Base-by-base conservation (phyloP, 2,888 invertebrate genomes). In the Hemaris fuciformis region DNA sequence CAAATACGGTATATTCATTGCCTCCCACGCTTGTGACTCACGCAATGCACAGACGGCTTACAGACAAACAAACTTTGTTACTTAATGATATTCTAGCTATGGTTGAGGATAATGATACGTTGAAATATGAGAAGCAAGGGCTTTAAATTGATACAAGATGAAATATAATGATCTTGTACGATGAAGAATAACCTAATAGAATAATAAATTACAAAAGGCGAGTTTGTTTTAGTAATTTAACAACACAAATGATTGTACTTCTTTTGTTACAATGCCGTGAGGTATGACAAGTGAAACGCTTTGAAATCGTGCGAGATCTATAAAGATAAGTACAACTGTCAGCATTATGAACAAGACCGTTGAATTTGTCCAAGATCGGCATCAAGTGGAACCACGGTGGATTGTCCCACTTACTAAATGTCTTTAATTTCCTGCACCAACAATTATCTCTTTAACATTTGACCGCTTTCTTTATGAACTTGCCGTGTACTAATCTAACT, bases 381-480 rank as follows among this genome's bases (percentile, higher is more conserved):
- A 72, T 74, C 72, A 70, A 71, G 69, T 65, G 68, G 57, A 63
- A 64, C 67, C 68, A 53, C 70, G 65, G 71, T 69, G 82, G 80
- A 85, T 83, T 85, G 91, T 71, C 85, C 90, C 75, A 91, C 81
- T 91, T 90, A 84, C 87, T 84, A 84, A 87, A 88, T 83, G 85
- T 82, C 80, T 85, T 84, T 90, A 91, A 91, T 91, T 91, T 92
- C 91, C 91, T 89, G 89, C 81, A 80, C 85, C 77, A 87, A 83
- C 91, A 92, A 91, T 92, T 92, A 92, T 90, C 89, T 90, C 79
- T 81, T 91, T 91, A 89, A 91, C 91, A 84, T 90, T 87, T 91
- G 91, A 91, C 91, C 91, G 89, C 89, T 89, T 89, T 91, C 89
- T 89, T 86, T 79, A 83, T 83, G 79, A 77, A 76, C 79, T 81